Base-by-base conservation (phyloP, 1,140 invertebrate genomes). In the Stenopsyche tienmushanensis region DNA sequence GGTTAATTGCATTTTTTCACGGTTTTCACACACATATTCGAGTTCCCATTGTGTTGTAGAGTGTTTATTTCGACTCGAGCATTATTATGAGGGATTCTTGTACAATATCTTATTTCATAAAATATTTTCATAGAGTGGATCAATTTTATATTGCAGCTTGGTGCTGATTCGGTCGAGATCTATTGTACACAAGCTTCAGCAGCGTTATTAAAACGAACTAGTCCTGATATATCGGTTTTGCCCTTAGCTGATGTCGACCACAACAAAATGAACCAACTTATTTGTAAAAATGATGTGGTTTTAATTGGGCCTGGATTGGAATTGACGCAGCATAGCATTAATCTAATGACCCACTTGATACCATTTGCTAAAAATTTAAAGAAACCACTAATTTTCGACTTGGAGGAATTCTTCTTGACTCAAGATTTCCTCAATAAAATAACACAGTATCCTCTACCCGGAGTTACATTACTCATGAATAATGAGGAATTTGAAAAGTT, bases 211-310 rank as follows among this genome's bases (percentile, higher is more conserved):
- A 94, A 94, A 72, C 83, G 83, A 7, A 92, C 89, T 72, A 90
- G 86, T 72, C 91, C 92, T 13, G 91, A 94, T 71, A 77, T 92
- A 1, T 93, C 93, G 71, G 91, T 94, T 7, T 86, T 91, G 74
- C 91, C 91, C 2, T 72, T 87, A 72, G 85, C 83, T 67, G 86
- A 80, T 24, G 72, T 73, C 21, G 71, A 78, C 1, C 77, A 84
- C 73, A 82, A 82, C 1, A 53, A 34, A 8, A 8, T 64, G 17
- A 64, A 83, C 1, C 76, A 79, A 10, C 75, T 80, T 41, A 82
- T 90, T 52, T 79, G 83, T 42, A 78, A 83, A 44, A 74, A 91
- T 25, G 88, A 93, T 72, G 80, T 86, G 0, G 71, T 94, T 5
- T 79, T 93, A 1, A 82, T 93, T 26, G 91, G 91, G 0, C 88